Base-by-base conservation (phyloP, 2,797 vertebrate species). In the Taenioides sp. region DNA sequence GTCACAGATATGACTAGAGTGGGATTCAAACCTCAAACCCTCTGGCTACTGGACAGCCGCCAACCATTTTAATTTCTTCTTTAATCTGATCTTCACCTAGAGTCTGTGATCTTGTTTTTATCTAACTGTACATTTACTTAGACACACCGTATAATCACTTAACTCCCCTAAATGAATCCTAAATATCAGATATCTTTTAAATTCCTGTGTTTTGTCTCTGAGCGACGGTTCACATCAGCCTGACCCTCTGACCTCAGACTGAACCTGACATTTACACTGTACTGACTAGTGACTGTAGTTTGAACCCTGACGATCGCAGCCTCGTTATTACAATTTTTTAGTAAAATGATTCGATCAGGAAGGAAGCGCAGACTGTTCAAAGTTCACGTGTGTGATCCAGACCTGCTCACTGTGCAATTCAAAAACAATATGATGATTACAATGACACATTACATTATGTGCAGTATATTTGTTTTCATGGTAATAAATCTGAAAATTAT, bases 281-380 rank as follows among this genome's bases (percentile, higher is more conserved):
- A 2, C 34, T 37, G 7, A 37, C 34, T 34, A 5, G 7, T 37
- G 60, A 62, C 60, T 37, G 60, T 0, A 10, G 31, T 37, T 12
- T 62, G 60, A 62, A 62, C 60, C 60, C 60, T 6, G 59, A 20
- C 5, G 16, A 61, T 31, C 7, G 18, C 27, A 16, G 59, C 2
- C 18, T 34, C 59, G 59, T 28, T 34, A 31, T 31, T 18, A 31
- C 17, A 47, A 47, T 17, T 12, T 60, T 60, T 31, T 3, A n/a
- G 18, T 62, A 37, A 62, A 37, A n/a, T 40, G 60, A 62, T 62
- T 40, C 16, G 34, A 62, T 34, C 20, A 62, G 60, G 60, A 62
- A 61, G 59, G 59, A 59, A 57, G 54, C 10, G 7, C 25, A 1
- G 57, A 28, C 25, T 28, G 25, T 4, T 59, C 16, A 59, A 7